Base-by-base conservation (phyloP, 2,888 invertebrate genomes). In the Scaptomyza parva region DNA sequence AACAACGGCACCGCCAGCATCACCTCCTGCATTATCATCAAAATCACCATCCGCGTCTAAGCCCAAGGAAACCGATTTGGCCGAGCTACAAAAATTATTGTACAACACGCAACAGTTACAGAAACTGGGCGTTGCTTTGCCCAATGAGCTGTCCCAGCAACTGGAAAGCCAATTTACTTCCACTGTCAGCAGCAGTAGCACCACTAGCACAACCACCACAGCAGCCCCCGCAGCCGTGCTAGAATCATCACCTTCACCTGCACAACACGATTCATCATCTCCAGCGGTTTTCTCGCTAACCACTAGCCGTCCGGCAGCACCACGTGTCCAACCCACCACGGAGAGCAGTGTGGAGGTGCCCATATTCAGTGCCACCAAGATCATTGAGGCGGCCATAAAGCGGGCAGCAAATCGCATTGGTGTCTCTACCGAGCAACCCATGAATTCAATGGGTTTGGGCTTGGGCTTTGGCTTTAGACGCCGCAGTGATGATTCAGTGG, bases 1-100 rank as follows among this genome's bases (percentile, higher is more conserved):
- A 24, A 48, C 73, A 68, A 8, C 65, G 63, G 12, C 78, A 72
- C 14, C 57, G 3, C n/a, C 73, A 54, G 28, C 60, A 22, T 22
- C 52, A 2, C 30, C 47, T 20, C 2, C 24, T n/a, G n/a, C n/a
- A n/a, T n/a, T n/a, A n/a, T n/a, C n/a, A n/a, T n/a, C n/a, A n/a
- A n/a, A n/a, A 24, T 5, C 69, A 55, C 2, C 39, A 5, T 6
- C 69, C 12, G 48, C 37, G 26, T 9, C 64, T 44, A 50, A 26
- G 18, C 11, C 39, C 0, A 57, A 67, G 26, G 91, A 93, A 50
- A 92, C 92, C 11, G 93, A 94, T 78, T 90, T 93, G 24, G 89
- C 91, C 9, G 92, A 93, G 75, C 78, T 93, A 8, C 92, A 92
- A 45, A 92, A 92, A 76, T 76, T 93, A 3, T 86, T 93, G 14